phyloP scores from a whole-genome alignment of 2,888 invertebrate species.

The Lasioglossum oenotherae region DNA sequence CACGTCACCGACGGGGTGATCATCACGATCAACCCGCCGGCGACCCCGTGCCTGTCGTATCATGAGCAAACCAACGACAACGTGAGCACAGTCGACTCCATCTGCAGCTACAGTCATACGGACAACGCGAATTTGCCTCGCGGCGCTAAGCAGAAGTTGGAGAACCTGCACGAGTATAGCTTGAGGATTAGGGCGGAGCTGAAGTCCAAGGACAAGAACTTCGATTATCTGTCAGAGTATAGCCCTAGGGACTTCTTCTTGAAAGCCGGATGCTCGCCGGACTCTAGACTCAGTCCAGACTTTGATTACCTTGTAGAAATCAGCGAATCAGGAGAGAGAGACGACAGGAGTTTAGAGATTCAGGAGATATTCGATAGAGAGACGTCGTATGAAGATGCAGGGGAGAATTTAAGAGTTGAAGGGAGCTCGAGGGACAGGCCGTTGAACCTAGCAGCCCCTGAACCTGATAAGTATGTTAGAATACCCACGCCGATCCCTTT shows the following conservation, averaged over 20 bases:
- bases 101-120: constrained; percentile 78
- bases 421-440: constrained; percentile 53
- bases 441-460: constrained; percentile 47
- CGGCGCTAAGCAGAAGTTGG: constrained; percentile 76
- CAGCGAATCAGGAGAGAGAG: constrained; percentile 31
- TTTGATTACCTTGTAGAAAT: constrained; percentile 51
- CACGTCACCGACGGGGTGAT: constrained; percentile 75
- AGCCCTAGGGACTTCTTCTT: constrained; percentile 72
- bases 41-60: constrained; percentile 74
- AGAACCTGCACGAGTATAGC: constrained; percentile 81
- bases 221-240: constrained; percentile 76
- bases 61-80: constrained; percentile 67
- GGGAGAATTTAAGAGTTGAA: constrained; percentile 35
- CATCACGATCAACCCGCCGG: constrained; percentile 71
- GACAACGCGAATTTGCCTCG: constrained; percentile 70
- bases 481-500: constrained; percentile 80
- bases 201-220: constrained; percentile 73
- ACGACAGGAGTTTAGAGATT: background rate
- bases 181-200: constrained; percentile 77
- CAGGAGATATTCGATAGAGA: constrained; percentile 41
- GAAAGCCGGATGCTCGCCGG: constrained; percentile 37
- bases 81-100: constrained; percentile 76
- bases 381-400: constrained; percentile 48
- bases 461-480: constrained; percentile 74
- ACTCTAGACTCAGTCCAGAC: constrained; percentile 62